These are phyloP conservation scores for Chymomyza caudatula DNA, from an alignment of 2,888 invertebrate species.

Conservation along the genomic window DNA sequence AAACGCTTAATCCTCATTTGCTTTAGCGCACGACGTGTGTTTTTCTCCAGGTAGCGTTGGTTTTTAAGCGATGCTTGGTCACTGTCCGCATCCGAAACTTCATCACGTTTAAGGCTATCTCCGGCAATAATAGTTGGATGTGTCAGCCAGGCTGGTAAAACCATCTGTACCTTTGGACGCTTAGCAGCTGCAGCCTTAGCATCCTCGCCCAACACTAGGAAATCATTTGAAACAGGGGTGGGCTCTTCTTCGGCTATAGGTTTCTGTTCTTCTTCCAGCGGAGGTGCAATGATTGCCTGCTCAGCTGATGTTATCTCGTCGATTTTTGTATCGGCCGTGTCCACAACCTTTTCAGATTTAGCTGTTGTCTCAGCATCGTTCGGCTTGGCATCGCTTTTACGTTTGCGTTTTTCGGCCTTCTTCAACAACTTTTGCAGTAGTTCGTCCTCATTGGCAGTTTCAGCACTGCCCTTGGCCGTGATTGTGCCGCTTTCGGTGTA, in stretches of 20 bases:
- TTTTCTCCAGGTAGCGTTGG: constrained; percentile 80
- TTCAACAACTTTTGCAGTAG: constrained; percentile 81
- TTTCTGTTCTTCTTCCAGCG: neutral
- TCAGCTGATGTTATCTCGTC: neutral
- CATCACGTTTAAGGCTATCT: constrained; percentile 76
- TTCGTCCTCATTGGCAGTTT: constrained; percentile 78
- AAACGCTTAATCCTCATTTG: constrained; percentile 86
- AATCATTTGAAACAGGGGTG: constrained; percentile 39
- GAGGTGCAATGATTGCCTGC: neutral
- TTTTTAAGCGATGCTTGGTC: constrained; percentile 72
- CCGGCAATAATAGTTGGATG: constrained; percentile 88
- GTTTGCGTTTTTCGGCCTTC: constrained; percentile 80
- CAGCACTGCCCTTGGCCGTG: neutral
- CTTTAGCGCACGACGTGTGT: constrained; percentile 82
- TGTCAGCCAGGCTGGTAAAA: constrained; percentile 92
- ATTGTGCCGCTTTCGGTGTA: constrained; percentile 36
- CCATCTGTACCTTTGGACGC: constrained; percentile 83
- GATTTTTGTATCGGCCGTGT: neutral
- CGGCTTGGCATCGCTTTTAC: constrained; percentile 17
- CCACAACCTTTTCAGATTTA: neutral
- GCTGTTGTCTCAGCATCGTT: neutral
- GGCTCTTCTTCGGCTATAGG: neutral
- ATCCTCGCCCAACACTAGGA: constrained; percentile 82
- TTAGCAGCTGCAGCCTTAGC: constrained; percentile 79
- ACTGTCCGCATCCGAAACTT: constrained; percentile 80